Base-by-base conservation (phyloP, 92 coral and sea anemone genomes). In the Porites cylindrica region DNA sequence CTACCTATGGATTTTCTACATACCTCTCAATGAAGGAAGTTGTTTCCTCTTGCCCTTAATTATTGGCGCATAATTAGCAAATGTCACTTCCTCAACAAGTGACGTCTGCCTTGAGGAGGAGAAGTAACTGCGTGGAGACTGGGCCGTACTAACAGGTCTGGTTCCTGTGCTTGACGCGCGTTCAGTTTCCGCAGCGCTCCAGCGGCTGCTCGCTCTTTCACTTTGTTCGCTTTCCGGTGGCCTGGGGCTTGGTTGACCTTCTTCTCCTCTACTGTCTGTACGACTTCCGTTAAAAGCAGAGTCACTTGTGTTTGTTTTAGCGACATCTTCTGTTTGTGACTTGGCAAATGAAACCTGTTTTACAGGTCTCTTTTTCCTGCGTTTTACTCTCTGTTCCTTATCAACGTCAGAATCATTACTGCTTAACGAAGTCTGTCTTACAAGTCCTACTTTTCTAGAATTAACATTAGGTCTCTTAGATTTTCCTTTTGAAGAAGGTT, bases 141-240 rank as follows among this genome's bases (percentile, higher is more conserved):
- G 88, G 53, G 64, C 51, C 19, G 91, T 82, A 70, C 91, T 88
- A 4, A 17, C 56, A 26, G 91, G 85, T 62, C 76, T 72, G 26
- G 74, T 51, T 54, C 83, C 84, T 29, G 66, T 19, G n/a, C 69
- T 32, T 24, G 91, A 74, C 24, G 29, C 78, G 51, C 54, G 70
- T 72, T 82, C 84, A 66, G 81, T 50, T 51, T 68, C 85, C 19
- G 32, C 65, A 20, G 71, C 85, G 32, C 82, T 72, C 96, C 91
- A 81, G 16, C 86, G 91, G 43, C 85, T 91, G 62, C 88, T 86
- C n/a, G 89, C 85, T 61, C 91, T 70, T 21, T 51, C 68, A 58
- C 93, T 92, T 26, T 80, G 85, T n/a, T 90, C 87, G 76, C 91
- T 75, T 32, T 88, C 90, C 18, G 81, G 73, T 51, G 91, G 96